These are phyloP conservation scores for Bovichtus variegatus DNA, from an alignment of 2,797 vertebrate genomes.

Conservation along the genomic window DNA sequence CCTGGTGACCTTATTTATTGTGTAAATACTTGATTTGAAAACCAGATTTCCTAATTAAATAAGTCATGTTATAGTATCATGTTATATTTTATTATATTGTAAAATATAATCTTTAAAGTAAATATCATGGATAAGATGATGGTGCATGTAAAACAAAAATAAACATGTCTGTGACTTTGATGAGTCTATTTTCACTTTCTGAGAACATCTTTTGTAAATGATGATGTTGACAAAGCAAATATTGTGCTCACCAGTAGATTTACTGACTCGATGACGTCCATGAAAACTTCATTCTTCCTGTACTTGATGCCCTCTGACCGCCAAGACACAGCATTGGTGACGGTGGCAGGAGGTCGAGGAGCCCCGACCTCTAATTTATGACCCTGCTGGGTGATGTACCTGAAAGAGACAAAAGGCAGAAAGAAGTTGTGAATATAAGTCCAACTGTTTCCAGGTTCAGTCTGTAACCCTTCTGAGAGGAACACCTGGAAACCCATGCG, in stretches of 20 bases:
- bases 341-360: constrained; percentile 87
- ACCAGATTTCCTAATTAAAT: not conserved
- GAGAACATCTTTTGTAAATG: not conserved
- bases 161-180: not conserved
- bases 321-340: constrained; percentile 90
- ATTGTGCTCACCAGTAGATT: constrained; percentile 85
- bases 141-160: not conserved
- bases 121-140: not conserved
- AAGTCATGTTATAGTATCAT: not conserved
- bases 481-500: not conserved
- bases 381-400: constrained; percentile 89
- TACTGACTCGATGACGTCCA: constrained; percentile 90
- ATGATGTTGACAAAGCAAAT: not conserved
- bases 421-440: not conserved
- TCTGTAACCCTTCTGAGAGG: constrained; percentile 9
- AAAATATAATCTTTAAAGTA: not conserved
- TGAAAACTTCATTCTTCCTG: constrained; percentile 90
- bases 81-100: not conserved
- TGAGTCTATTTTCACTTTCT: not conserved
- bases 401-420: constrained; percentile 59
- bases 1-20: not conserved
- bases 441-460: constrained; percentile 27
- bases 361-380: constrained; percentile 88
- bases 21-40: not conserved
- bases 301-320: constrained; percentile 90